A percentile compares a stretch with the other conserved stretches of the same genome.
These are phyloP conservation scores for Actenoides hombroni DNA, from an alignment of 2,113 vertebrate genomes.

Conservation along the genomic window DNA sequence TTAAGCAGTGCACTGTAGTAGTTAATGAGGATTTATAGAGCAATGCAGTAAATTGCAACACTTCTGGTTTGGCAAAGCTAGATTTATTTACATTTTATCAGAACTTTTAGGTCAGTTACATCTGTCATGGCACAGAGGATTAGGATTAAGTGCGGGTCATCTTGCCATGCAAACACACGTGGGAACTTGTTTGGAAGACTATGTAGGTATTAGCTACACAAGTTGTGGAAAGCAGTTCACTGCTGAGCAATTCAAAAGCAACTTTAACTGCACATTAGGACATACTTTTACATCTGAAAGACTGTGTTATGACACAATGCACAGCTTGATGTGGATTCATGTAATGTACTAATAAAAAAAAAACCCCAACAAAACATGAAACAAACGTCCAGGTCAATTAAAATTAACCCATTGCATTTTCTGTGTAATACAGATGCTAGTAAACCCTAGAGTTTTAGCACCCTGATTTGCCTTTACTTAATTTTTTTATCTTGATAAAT, in stretches of 20 bases:
- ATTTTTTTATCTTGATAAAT: not conserved
- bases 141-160: not conserved
- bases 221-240: not conserved
- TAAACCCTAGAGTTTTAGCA: not conserved
- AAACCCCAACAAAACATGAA: not conserved
- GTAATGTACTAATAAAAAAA: not conserved
- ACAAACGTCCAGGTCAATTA: not conserved
- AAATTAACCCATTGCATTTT: not conserved
- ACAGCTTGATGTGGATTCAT: not conserved
- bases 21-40: conserved; percentile 45
- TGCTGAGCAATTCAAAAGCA: not conserved
- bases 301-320: not conserved
- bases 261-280: not conserved
- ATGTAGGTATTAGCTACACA: accelerated
- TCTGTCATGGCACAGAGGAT: not conserved
- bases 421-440: not conserved
- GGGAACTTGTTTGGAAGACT: not conserved
- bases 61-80: not conserved
- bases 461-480: not conserved
- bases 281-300: not conserved
- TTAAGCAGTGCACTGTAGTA: not conserved
- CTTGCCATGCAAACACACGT: not conserved
- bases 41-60: not conserved
- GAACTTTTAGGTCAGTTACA: not conserved
- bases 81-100: not conserved